Evolutionary conservation across 2,113 vertebrate species (phyloP), one percentile per base, ranked within the genome.

Genomic region (Malurus cyaneus): DNA sequence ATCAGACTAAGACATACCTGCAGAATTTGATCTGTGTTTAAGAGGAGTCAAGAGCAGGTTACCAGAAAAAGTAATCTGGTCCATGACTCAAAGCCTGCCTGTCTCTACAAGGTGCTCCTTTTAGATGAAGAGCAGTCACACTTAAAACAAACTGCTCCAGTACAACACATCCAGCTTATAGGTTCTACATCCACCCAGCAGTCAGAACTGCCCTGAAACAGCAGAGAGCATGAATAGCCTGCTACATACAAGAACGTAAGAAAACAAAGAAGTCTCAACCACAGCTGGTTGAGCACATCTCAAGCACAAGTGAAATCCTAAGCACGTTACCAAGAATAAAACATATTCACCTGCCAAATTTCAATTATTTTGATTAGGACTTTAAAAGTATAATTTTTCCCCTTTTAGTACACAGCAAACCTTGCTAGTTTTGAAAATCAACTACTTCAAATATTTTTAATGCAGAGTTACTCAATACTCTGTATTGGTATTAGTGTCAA

Each of bases 301-400:
- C 47, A 60, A 64, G n/a, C 32, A 50, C 32, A 47, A 67, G 3
- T 28, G 44, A 80, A 76, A 83, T 65, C 31, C 41, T 56, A 83
- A 67, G 8, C 26, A 56, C 0, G 0, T 34, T 26, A 70, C 19
- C 10, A 19, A 12, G 32, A 77, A 65, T 19, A 72, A 69, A 72
- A 89, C 24, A 47, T 3, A 52, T 19, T 67, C 26, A 69, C 19
- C 29, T 31, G 18, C 56, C 19, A 60, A 50, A 61, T 28, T 59
- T 88, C 14, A 52, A 41, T 29, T 71, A 39, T 71, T 86, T 62
- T 79, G 42, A 73, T 34, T 39, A 78, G 8, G 24, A 86, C 15
- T 82, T 60, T 6, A 6, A 18, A 82, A 88, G 41, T 28, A 7
- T 26, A 49, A 34, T 4, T 15, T 31, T 79, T 52, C 31, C n/a